A percentile compares a stretch with the other conserved stretches of the same genome.
These are phyloP conservation scores for Sinodicranocentrus sp. DNA, from an alignment of 2,888 invertebrate genomes.

Conservation along the genomic window DNA sequence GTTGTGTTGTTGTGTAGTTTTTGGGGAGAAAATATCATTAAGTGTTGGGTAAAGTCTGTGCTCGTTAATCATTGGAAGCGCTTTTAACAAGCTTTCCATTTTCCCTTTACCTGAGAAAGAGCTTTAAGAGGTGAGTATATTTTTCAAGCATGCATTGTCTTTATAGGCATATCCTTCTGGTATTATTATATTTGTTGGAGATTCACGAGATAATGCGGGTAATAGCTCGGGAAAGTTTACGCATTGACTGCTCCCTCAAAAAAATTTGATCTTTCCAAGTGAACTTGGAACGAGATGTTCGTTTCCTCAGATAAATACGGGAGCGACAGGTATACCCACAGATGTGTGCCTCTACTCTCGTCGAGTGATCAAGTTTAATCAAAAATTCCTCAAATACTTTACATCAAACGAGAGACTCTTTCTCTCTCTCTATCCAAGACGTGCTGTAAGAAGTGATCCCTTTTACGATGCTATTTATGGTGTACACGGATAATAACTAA, in stretches of 20 bases:
- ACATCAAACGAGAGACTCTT: not conserved
- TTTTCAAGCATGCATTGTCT: no score
- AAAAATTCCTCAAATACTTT: conserved; percentile 44
- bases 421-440: no score
- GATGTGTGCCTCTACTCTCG: not conserved
- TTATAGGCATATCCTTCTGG: no score
- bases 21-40: conserved; percentile 47
- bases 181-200: not conserved
- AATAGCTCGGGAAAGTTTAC: not conserved
- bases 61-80: conserved; percentile 49
- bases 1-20: no score
- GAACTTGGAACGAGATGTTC: not conserved
- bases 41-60: conserved; percentile 31
- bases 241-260: conserved; percentile 1
- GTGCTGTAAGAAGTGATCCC: no score
- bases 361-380: conserved; percentile 28
- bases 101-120: no score
- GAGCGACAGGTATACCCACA: conserved; percentile 3
- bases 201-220: not conserved
- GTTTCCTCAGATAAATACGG: no score
- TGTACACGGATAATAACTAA: conserved; percentile 16
- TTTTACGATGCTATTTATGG: conserved; percentile 27
- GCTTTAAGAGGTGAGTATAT: no score
- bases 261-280: not conserved
- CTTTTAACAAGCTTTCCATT: no score